Evolutionary conservation across 1,140 invertebrate genomes (phyloP), one percentile per base, ranked within the genome.

Genomic region (Apocrypta bakeri): DNA sequence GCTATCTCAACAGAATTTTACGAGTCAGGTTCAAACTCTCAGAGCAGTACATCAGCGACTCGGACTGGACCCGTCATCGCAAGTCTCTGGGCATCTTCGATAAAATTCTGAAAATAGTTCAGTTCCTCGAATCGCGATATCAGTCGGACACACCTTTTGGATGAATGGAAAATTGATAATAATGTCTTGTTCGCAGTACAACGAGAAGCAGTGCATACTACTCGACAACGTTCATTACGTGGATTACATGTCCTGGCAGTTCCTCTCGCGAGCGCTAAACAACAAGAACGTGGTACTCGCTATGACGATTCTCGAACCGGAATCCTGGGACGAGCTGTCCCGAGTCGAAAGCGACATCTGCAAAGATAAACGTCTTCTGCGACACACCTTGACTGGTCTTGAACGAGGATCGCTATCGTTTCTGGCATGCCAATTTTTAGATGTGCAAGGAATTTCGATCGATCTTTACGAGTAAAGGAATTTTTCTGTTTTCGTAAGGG

Each of bases 371-470:
- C 86, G 85, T 24, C 48, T 89, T 27, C 74, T 56, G 25, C 84
- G 72, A 8, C 73, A n/a, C 12, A 25, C 63, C 0, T 42, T 89
- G 9, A 0, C 7, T 0, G 84, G 75, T 17, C 85, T 93, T 2
- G 84, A 90, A 33, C 82, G 89, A 0, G 89, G 91, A 85, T 91
- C 89, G 75, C 88, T 93, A 17, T 87, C 90, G 0, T 90, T 90
- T 3, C 85, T 94, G 2, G 92, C 91, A 0, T 94, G 94, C 83
- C 94, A 94, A 86, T 90, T 94, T 72, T 86, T 94, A 4, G 90
- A 93, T 40, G 93, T 94, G 0, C 87, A 91, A 42, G 94, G 91
- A 0, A 92, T 94, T 68, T 91, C 94, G 0, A 81, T 89, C 4
- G 90, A 92, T 79, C 85, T 94, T n/a, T 90, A 94, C 83, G 92